Conservation (phyloP, 2,797 vertebrate genomes). For the Pseudochirops corinnae region DNA sequence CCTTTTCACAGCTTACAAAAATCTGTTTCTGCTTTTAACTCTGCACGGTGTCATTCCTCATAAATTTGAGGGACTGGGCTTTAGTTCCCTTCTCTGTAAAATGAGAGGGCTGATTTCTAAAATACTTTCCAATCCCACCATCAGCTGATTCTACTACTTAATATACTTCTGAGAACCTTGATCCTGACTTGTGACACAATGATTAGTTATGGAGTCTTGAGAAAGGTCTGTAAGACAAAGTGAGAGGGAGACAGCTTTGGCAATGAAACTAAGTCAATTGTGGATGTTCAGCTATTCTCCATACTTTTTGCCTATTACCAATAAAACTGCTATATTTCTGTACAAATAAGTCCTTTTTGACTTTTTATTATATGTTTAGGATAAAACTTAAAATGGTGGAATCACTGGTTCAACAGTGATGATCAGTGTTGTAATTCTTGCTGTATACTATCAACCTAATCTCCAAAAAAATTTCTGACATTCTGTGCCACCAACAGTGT, state of each 20-base stretch:
- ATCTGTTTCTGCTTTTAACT: neutral
- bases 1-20: neutral
- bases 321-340: neutral
- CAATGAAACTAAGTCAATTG: neutral
- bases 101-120: neutral
- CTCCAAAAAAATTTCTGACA: neutral
- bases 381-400: too few species aligned
- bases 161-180: neutral
- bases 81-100: neutral
- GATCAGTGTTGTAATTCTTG: neutral
- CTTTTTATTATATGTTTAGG: neutral
- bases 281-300: neutral
- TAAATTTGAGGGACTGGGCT: neutral
- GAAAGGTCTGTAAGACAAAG: neutral
- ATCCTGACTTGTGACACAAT: neutral
- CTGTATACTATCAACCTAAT: neutral
- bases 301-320: neutral
- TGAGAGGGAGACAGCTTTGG: neutral
- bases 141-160: constrained; percentile 13
- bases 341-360: neutral
- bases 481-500: neutral
- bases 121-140: neutral
- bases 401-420: neutral
- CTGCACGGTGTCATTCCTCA: neutral
- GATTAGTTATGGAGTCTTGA: neutral